Base-by-base conservation (phyloP, 1,140 invertebrate species). In the Polypedilum vanderplanki region DNA sequence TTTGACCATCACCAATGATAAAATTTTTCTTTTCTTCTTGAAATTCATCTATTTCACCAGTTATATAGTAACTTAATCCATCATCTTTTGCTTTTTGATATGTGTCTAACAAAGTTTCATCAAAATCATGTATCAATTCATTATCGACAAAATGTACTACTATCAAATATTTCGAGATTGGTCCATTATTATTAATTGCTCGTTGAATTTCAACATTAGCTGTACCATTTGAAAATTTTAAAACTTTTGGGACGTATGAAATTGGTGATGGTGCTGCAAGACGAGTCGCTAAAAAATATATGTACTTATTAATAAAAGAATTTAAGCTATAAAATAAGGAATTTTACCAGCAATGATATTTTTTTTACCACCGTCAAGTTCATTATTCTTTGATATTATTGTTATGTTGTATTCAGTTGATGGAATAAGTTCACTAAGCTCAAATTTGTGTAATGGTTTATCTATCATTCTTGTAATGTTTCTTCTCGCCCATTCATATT, bases 61-160 rank as follows among this genome's bases (percentile, higher is more conserved):
- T 87, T 40, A 95, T 88, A 78, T 96, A 96, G 80, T 92, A 95
- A 15, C 88, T 87, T 5, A 90, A 79, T 12, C 86, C 88, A 77
- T 87, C 85, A 77, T 83, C 84, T 74, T 80, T 81, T 2, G 88
- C 88, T 79, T 86, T 84, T 78, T 85, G 78, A 81, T 87, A 91
- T 78, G 88, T 86, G 20, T 87, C 85, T 17, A 86, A 80, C 64
- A 88, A 84, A 76, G 78, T 76, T 8, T 74, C 76, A 74, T 82
- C 80, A 22, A 90, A 89, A 1, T 85, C 83, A 78, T 86, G 86
- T 20, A 70, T 70, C 75, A 86, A 83, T 24, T 86, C 81, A 78
- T 88, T 85, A 79, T 92, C 87, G 1, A 91, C 85, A 33, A 77
- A 77, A 73, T 80, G 79, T 2, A 94, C 88, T 64, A 93, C 86